These are phyloP conservation scores for Harpegnathos saltator DNA, from an alignment of 1,140 invertebrate genomes.

Conservation along the genomic window DNA sequence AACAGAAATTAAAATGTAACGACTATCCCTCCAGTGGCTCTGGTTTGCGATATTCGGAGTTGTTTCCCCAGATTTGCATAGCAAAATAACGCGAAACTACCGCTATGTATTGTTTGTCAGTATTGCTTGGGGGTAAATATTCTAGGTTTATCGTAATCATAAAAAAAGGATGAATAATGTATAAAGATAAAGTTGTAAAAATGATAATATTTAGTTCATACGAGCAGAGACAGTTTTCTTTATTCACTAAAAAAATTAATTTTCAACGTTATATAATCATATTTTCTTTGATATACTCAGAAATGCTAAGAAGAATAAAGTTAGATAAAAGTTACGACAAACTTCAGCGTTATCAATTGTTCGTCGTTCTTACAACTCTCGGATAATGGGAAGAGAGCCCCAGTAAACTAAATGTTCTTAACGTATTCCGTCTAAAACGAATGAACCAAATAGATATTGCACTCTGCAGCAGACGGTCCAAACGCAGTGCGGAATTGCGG, in stretches of 20 bases:
- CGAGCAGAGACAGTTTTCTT: too few relatives aligned
- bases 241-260: too few relatives aligned
- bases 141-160: neutral
- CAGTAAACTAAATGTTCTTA: neutral
- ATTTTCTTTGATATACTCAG: too few relatives aligned
- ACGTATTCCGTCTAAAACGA: neutral
- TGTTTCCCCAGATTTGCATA: neutral
- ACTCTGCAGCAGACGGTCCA: neutral
- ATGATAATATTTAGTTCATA: too few relatives aligned
- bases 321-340: neutral
- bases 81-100: too few relatives aligned
- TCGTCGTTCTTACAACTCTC: neutral
- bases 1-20: slow-evolving; percentile 10
- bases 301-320: neutral
- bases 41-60: neutral
- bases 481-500: slow-evolving; percentile 9
- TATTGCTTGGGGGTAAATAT: neutral
- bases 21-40: neutral
- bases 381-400: neutral
- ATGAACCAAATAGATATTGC: neutral
- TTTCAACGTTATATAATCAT: too few relatives aligned
- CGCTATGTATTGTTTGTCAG: neutral
- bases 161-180: neutral
- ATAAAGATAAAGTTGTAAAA: too few relatives aligned
- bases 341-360: neutral